Base-by-base conservation (phyloP, 2,797 vertebrate genomes). In the Psittacula echo region DNA sequence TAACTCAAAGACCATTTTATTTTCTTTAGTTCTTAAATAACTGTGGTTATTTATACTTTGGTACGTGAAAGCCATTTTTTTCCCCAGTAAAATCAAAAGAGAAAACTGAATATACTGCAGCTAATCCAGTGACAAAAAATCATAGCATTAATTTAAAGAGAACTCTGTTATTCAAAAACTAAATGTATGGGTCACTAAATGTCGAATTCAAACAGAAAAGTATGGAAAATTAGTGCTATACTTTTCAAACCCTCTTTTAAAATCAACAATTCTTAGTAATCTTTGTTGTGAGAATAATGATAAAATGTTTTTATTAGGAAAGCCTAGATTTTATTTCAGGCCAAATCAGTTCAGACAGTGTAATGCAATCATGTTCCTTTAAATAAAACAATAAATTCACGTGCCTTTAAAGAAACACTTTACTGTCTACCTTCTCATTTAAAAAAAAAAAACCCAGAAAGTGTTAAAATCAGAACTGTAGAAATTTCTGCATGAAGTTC, bases 221-320 rank as follows among this genome's bases (percentile, higher is more conserved):
- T 24, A 34, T 58, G 22, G 13, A 23, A 34, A 58, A 34, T 58
- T 42, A 91, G 45, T 54, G 56, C 45, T 54, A 71, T 19, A 42
- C 45, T 75, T 94, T 90, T 87, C 87, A 96, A 77, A 89, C 50
- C 70, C 5, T 73, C 13, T 80, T 84, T 92, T 88, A 89, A 92
- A 95, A 37, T 48, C 42, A 90, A 78, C 0, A 3, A 15, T 71
- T 80, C 24, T 54, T 92, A 86, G 76, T 89, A 81, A 27, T 51
- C 84, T 94, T 84, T 85, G n/a, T 90, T 78, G n/a, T 79, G 29
- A 91, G 39, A 92, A 82, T 61, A 93, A 95, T 37, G 44, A 92
- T 73, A 82, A 95, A 88, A 71, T 71, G 29, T 61, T 92, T 92
- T 91, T 80, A 66, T 95, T 88, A 92, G 62, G 41, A 80, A 95